phyloP scores from a whole-genome alignment of 1,140 invertebrate species.

The Battus philenor region DNA sequence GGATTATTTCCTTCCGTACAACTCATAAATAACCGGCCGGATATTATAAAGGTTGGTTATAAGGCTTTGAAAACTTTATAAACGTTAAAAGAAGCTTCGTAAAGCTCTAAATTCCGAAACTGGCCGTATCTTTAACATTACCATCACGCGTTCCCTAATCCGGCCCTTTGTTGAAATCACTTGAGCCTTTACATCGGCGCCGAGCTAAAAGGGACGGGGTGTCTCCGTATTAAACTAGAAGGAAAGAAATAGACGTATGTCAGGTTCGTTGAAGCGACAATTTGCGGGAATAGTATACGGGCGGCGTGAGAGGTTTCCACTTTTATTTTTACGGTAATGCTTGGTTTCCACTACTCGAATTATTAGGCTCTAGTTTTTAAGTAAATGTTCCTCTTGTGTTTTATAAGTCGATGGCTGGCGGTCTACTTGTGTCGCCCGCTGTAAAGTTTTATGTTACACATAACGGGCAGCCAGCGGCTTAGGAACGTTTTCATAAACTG shows the following conservation, averaged over 20 bases:
- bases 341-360: slow-evolving; percentile 24
- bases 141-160: slow-evolving; percentile 31
- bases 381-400: slow-evolving; percentile 22
- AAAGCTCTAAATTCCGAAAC: slow-evolving; percentile 10
- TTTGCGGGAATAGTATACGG: slow-evolving; percentile 25
- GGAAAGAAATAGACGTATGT: slow-evolving; percentile 24
- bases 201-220: slow-evolving; percentile 16
- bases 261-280: slow-evolving; percentile 20
- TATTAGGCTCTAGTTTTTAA: slow-evolving; percentile 28
- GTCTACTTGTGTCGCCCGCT: slow-evolving; percentile 15
- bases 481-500: too few species aligned
- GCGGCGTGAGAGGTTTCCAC: slow-evolving; percentile 33
- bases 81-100: neutral
- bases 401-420: slow-evolving; percentile 21
- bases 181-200: slow-evolving; percentile 21
- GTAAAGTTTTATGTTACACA: slow-evolving; percentile 19
- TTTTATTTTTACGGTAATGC: slow-evolving; percentile 47
- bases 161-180: slow-evolving; percentile 33
- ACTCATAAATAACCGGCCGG: neutral
- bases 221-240: slow-evolving; percentile 16
- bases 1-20: too few species aligned
- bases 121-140: slow-evolving; percentile 27
- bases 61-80: slow-evolving; percentile 1
- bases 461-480: neutral
- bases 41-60: slow-evolving; percentile 1